A percentile compares a stretch with the other conserved stretches of the same genome.
Conservation (phyloP, 2,797 vertebrate species). For the Ciconia nigra region DNA sequence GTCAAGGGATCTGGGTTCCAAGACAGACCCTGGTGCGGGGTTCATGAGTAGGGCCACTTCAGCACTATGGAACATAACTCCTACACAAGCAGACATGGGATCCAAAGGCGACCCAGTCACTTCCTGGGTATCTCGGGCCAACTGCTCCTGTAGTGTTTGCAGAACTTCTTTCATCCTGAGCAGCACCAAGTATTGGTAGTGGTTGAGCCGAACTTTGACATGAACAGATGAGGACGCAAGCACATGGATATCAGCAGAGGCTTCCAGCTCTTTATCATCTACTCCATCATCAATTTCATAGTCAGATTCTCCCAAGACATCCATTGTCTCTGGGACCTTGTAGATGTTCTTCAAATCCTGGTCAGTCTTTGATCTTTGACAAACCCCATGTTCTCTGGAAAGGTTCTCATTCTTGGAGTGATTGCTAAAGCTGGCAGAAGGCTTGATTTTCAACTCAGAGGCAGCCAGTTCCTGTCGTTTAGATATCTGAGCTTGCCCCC, state of each 20-base stretch:
- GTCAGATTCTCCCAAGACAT: slow-evolving; percentile 37
- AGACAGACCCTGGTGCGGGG: slow-evolving; percentile 64
- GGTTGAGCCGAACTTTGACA: slow-evolving; percentile 86
- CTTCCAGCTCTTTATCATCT: slow-evolving; percentile 52
- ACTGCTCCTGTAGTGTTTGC: slow-evolving; percentile 83
- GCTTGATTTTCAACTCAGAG: slow-evolving; percentile 66
- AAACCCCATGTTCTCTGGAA: slow-evolving; percentile 43
- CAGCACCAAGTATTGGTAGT: slow-evolving; percentile 94
- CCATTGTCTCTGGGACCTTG: slow-evolving; percentile 33
- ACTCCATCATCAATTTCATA: background rate
- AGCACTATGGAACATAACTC: slow-evolving; percentile 81
- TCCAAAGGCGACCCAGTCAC: slow-evolving; percentile 70
- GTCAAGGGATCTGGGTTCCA: slow-evolving; percentile 76
- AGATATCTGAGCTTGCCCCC: slow-evolving; percentile 46
- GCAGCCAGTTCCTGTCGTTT: slow-evolving; percentile 12
- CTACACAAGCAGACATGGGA: slow-evolving; percentile 78
- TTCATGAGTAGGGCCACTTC: slow-evolving; percentile 88
- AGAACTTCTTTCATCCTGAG: slow-evolving; percentile 91
- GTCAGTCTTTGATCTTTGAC: slow-evolving; percentile 74
- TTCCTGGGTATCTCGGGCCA: slow-evolving; percentile 80
- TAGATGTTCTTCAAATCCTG: slow-evolving; percentile 68
- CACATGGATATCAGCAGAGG: slow-evolving; percentile 72
- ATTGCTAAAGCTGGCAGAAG: slow-evolving; percentile 72
- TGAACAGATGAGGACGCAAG: slow-evolving; percentile 79
- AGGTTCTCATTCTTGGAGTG: slow-evolving; percentile 40